Evolutionary conservation across 2,113 vertebrate genomes (phyloP).

Genomic region (Boulengeromyrus knoepffleri): DNA sequence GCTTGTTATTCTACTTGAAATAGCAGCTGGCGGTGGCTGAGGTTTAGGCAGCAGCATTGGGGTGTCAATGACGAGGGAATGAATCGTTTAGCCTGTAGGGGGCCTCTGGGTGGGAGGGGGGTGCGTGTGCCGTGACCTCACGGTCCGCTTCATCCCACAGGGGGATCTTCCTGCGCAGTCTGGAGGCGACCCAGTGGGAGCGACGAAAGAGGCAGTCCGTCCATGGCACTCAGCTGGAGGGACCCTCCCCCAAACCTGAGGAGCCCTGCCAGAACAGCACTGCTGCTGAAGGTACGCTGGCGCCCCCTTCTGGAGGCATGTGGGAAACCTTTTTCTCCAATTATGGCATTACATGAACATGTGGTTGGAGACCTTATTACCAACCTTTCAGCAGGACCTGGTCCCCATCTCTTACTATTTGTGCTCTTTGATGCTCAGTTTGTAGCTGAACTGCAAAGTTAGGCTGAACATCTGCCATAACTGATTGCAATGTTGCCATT

Average conservation of each 20-base stretch:
- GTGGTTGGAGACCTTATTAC: neutral
- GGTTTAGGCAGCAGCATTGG: neutral
- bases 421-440: neutral
- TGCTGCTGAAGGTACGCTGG: constrained; percentile 29
- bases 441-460: neutral
- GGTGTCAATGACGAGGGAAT: neutral
- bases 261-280: neutral
- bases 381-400: too few relatives aligned
- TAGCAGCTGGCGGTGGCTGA: neutral
- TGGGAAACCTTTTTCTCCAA: neutral
- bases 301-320: neutral
- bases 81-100: neutral
- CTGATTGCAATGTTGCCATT: neutral
- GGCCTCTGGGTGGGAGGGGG: neutral
- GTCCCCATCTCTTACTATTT: neutral
- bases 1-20: neutral
- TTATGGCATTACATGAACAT: neutral
- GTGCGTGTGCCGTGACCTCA: neutral
- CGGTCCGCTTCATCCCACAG: constrained; percentile 48
- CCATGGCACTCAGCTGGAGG: constrained; percentile 35
- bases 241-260: neutral
- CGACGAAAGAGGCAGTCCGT: constrained; percentile 62
- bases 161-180: constrained; percentile 77
- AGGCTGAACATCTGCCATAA: neutral
- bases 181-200: constrained; percentile 69